Conservation (phyloP, 1,140 invertebrate species). For the Cotesia glomerata region DNA sequence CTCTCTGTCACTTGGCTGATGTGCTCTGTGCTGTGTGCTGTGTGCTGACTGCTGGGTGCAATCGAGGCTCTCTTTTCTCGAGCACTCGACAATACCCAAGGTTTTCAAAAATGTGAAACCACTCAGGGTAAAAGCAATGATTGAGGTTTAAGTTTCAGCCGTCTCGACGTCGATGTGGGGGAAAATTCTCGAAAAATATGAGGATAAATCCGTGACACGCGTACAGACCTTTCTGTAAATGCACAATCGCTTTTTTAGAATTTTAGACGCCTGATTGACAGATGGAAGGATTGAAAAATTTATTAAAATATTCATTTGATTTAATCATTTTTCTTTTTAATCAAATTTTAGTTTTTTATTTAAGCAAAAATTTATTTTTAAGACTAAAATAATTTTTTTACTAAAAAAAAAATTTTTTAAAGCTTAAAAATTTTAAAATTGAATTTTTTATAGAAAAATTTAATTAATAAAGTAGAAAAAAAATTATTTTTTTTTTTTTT, state of each 20-base stretch:
- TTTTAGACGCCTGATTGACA: not conserved
- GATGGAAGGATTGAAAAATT: not conserved
- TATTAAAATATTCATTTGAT: not conserved
- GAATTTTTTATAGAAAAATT: too few species aligned
- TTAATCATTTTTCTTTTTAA: too few species aligned
- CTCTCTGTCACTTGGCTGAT: constrained; percentile 22
- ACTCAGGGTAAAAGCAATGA: constrained; percentile 36
- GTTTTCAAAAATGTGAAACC: constrained; percentile 58
- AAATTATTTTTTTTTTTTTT: too few species aligned
- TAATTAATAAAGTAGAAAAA: too few species aligned
- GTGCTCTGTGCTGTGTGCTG: constrained; percentile 30
- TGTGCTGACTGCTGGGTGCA: not conserved
- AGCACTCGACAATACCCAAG: constrained; percentile 28
- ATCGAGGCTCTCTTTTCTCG: constrained; percentile 34
- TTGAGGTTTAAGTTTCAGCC: constrained; percentile 56
- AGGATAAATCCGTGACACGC: constrained; percentile 6
- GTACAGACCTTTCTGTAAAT: not conserved
- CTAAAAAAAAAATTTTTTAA: too few species aligned
- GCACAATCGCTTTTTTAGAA: not conserved
- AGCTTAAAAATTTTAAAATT: too few species aligned
- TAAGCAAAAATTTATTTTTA: too few species aligned
- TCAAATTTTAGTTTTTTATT: too few species aligned
- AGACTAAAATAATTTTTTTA: too few species aligned
- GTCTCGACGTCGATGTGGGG: not conserved
- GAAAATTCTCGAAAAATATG: not conserved